These are phyloP conservation scores for Drosophila borborema DNA, from an alignment of 2,888 invertebrate genomes.

Conservation along the genomic window DNA sequence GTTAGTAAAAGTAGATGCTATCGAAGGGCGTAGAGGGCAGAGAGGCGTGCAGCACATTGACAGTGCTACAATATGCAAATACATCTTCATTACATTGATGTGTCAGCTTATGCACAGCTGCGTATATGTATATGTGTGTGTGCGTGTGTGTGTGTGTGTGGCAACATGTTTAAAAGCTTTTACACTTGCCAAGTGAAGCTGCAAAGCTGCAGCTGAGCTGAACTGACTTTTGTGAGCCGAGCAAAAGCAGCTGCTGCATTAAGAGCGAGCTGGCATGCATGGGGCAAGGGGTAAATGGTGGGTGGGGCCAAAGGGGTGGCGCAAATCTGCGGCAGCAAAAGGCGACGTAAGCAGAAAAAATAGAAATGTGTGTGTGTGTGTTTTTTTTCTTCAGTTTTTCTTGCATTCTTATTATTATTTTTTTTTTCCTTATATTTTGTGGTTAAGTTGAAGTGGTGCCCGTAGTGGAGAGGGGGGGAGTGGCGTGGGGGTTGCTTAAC, in stretches of 20 bases:
- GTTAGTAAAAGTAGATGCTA: background rate
- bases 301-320: constrained; percentile 1
- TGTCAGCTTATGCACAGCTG: constrained; percentile 76
- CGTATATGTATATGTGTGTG: background rate
- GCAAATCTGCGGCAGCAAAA: constrained; percentile 64
- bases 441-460: background rate
- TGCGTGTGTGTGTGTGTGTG: constrained; percentile 31
- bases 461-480: background rate
- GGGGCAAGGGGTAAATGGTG: background rate
- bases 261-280: background rate
- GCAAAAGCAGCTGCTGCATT: constrained; percentile 37
- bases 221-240: constrained; percentile 67
- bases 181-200: constrained; percentile 71
- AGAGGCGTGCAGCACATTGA: constrained; percentile 45
- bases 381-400: constrained; percentile 2
- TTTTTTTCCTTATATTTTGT: constrained; percentile 22
- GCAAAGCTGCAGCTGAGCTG: constrained; percentile 43
- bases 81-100: constrained; percentile 80
- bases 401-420: constrained; percentile 13
- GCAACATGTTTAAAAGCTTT: constrained; percentile 78
- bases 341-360: constrained; percentile 67
- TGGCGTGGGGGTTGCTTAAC: constrained; percentile 2
- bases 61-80: constrained; percentile 79
- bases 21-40: background rate
- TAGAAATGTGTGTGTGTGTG: background rate